Conservation (phyloP, 2,888 invertebrate species). For the Heliconius cydno region DNA sequence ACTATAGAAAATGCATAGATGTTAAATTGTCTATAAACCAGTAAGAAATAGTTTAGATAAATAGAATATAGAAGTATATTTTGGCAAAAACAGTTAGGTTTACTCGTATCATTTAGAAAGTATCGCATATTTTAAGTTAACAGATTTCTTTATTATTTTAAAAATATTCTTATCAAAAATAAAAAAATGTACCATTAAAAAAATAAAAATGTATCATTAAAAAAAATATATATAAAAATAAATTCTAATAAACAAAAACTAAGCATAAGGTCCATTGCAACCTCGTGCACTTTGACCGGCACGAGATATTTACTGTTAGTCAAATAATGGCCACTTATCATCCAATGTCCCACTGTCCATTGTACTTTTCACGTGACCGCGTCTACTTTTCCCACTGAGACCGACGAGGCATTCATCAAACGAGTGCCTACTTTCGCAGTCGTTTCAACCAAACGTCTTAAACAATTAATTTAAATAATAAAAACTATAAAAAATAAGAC, state of each 20-base stretch:
- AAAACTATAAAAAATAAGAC: constrained; percentile 50
- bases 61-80: no score
- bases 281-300: constrained; percentile 47
- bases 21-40: no score
- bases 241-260: background rate
- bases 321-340: constrained; percentile 45
- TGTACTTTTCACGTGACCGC: constrained; percentile 62
- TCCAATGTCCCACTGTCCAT: constrained; percentile 53
- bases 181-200: no score
- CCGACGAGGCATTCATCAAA: constrained; percentile 59
- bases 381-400: constrained; percentile 58
- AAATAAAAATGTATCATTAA: no score
- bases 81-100: no score
- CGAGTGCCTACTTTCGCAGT: constrained; percentile 68
- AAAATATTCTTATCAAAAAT: no score
- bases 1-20: background rate
- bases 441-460: constrained; percentile 51
- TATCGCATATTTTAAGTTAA: no score
- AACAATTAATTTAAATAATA: constrained; percentile 37
- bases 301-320: constrained; percentile 41
- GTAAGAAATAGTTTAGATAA: no score
- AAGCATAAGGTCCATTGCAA: constrained; percentile 34
- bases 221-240: background rate
- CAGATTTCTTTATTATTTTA: no score
- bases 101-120: no score